Conservation (phyloP, 2,113 vertebrate genomes). For the Sebastes schlegelii region DNA sequence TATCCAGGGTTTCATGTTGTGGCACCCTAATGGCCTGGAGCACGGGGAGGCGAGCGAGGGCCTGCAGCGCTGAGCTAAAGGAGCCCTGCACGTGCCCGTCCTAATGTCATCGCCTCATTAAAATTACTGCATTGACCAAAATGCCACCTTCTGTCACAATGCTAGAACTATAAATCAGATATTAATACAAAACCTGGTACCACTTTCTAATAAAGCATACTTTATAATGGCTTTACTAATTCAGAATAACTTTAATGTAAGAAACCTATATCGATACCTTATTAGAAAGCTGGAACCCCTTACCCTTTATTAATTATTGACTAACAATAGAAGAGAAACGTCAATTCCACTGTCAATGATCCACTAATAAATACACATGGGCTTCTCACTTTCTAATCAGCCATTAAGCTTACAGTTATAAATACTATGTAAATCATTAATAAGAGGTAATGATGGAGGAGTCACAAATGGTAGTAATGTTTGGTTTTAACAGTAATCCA, state of each 20-base stretch:
- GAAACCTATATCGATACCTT: background rate
- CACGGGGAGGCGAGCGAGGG: background rate
- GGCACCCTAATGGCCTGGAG: slow-evolving; percentile 48
- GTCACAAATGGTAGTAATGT: background rate
- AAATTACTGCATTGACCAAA: background rate
- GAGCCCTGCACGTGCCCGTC: slow-evolving; percentile 31
- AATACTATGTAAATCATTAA: background rate
- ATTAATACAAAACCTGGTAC: background rate
- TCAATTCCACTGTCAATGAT: background rate
- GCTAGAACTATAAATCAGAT: background rate
- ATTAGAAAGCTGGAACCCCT: background rate
- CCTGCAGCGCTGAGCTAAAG: slow-evolving; percentile 27
- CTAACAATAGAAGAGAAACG: background rate
- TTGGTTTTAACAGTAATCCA: too few species aligned
- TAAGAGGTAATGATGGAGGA: background rate
- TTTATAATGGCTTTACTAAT: too few species aligned
- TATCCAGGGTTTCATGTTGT: slow-evolving; percentile 53
- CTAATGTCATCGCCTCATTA: slow-evolving; percentile 40
- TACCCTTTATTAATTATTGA: background rate
- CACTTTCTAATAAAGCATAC: background rate
- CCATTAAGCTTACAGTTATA: background rate
- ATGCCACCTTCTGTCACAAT: background rate
- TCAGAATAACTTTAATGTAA: background rate
- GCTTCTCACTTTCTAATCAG: background rate
- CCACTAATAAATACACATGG: background rate